A percentile compares a stretch with the other conserved stretches of the same genome.
Evolutionary conservation across 2,888 invertebrate species (phyloP).

Genomic region (Rutpela maculata): DNA sequence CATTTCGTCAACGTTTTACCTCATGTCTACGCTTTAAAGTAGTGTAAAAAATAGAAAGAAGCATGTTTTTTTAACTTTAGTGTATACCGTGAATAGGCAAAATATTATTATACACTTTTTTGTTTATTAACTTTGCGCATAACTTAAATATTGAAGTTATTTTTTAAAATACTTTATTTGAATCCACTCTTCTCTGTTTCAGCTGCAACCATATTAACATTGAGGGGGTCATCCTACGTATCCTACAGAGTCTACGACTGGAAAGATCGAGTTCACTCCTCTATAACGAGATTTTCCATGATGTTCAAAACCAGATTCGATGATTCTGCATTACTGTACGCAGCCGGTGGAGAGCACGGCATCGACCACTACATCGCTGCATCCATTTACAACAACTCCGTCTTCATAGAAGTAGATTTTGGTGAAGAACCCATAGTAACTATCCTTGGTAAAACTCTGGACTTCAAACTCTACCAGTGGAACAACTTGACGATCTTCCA

Average conservation of each 20-base stretch:
- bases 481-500: conserved; percentile 93
- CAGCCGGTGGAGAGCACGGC: conserved; percentile 91
- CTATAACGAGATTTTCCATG: conserved; percentile 90
- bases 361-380: conserved; percentile 94
- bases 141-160: not conserved
- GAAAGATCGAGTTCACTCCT: conserved; percentile 93
- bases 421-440: conserved; percentile 86
- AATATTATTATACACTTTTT: not conserved
- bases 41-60: too few relatives aligned
- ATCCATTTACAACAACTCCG: conserved; percentile 87
- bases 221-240: conserved; percentile 93
- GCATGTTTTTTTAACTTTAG: too few relatives aligned
- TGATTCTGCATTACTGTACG: conserved; percentile 94
- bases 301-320: conserved; percentile 94
- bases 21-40: too few relatives aligned
- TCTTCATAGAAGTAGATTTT: conserved; percentile 91
- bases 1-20: too few relatives aligned
- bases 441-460: conserved; percentile 81
- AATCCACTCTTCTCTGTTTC: conserved; percentile 44
- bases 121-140: too few relatives aligned
- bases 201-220: conserved; percentile 91
- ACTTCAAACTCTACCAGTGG: conserved; percentile 83
- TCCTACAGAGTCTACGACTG: conserved; percentile 95
- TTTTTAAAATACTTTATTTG: not conserved
- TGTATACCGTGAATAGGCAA: too few relatives aligned